These are phyloP conservation scores for Meandrusa payeni DNA, from an alignment of 2,888 invertebrate species.

Conservation along the genomic window DNA sequence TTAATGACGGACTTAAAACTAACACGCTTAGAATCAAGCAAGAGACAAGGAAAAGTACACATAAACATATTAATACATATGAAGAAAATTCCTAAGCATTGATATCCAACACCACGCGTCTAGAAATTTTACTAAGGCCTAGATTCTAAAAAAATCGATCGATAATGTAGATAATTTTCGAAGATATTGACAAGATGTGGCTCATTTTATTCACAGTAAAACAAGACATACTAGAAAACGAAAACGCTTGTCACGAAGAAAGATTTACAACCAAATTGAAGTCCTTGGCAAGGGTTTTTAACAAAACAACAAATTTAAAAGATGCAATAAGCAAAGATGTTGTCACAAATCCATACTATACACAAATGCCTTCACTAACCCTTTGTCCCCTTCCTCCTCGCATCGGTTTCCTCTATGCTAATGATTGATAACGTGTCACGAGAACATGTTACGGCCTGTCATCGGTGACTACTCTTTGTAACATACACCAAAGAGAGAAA, in stretches of 20 bases:
- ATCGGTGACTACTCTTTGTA: too few relatives aligned
- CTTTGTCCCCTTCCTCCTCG: too few relatives aligned
- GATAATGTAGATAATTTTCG: constrained; percentile 6
- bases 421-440: too few relatives aligned
- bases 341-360: constrained; percentile 7
- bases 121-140: not conserved
- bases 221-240: too few relatives aligned
- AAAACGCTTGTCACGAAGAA: too few relatives aligned
- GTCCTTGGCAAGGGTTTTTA: too few relatives aligned
- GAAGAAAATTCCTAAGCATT: constrained; percentile 1
- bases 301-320: too few relatives aligned
- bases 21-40: constrained; percentile 13
- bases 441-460: too few relatives aligned
- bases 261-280: too few relatives aligned
- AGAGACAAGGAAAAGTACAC: not conserved
- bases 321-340: too few relatives aligned
- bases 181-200: not conserved
- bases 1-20: constrained; percentile 36
- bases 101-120: not conserved
- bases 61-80: not conserved
- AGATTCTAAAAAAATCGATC: constrained; percentile 7
- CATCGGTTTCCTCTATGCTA: too few relatives aligned
- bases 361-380: constrained; percentile 27
- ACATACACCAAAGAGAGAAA: constrained; percentile 13
- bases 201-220: too few relatives aligned